phyloP scores from a whole-genome alignment of 53 echinoderm and acorn worm genomes.

The Actinopyga echinites region DNA sequence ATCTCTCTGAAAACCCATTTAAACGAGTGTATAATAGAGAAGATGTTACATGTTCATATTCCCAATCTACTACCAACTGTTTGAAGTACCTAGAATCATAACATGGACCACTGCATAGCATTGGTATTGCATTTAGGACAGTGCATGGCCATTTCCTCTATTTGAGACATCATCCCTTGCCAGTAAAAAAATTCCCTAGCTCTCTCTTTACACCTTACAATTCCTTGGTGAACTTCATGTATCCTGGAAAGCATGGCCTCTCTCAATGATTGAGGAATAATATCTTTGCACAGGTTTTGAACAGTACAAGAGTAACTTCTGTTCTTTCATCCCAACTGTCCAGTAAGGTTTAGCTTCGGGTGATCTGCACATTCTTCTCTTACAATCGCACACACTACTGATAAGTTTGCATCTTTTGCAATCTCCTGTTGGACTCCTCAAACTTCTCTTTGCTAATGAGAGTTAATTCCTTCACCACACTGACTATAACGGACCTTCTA shows the following conservation, averaged over 20 bases:
- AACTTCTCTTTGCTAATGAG: not conserved
- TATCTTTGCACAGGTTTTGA: not conserved
- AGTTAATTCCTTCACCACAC: not conserved
- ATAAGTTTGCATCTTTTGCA: no score
- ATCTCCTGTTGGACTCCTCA: no score
- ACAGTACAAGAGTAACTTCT: not conserved
- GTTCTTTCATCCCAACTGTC: not conserved
- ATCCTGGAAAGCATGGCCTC: not conserved
- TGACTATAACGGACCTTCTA: not conserved
- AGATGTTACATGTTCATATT: not conserved
- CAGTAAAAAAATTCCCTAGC: constrained; percentile 33
- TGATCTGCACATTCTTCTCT: not conserved
- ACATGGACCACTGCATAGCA: not conserved
- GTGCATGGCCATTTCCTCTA: constrained; percentile 3
- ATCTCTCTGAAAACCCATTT: no score
- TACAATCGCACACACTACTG: not conserved
- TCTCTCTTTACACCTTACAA: constrained; percentile 6
- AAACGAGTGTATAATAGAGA: no score
- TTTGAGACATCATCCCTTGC: constrained; percentile 28
- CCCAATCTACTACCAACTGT: not conserved
- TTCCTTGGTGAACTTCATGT: constrained; percentile 17
- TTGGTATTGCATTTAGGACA: constrained; percentile 2
- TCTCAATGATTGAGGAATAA: not conserved
- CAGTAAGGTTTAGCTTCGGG: not conserved
- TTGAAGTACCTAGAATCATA: not conserved